Evolutionary conservation across 2,797 vertebrate species (phyloP).

Genomic region (Telmatherina bonti): DNA sequence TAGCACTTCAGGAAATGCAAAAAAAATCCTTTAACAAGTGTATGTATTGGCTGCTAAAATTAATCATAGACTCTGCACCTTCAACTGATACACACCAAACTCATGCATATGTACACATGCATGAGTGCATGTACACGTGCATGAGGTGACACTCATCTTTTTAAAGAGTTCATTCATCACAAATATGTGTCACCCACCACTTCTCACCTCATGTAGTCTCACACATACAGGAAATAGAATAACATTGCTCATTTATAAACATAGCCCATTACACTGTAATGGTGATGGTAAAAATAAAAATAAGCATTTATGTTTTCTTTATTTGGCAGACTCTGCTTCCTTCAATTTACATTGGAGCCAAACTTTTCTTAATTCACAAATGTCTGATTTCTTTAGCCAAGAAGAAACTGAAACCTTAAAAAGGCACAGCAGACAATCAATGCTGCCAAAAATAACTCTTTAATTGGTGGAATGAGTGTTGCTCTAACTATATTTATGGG

Average conservation of each 20-base stretch:
- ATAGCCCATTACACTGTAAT: neutral
- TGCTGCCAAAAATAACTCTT: constrained; percentile 67
- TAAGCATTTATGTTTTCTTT: neutral
- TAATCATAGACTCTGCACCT: constrained; percentile 4
- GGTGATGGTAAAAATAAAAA: constrained; percentile 9
- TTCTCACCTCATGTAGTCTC: constrained; percentile 29
- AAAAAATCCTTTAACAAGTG: neutral
- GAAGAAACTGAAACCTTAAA: constrained; percentile 59
- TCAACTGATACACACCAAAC: constrained; percentile 16
- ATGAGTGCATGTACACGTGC: neutral
- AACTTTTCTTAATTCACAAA: constrained; percentile 46
- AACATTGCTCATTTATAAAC: constrained; percentile 35
- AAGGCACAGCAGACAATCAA: constrained; percentile 55
- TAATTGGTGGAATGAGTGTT: constrained; percentile 70
- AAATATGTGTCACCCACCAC: constrained; percentile 34
- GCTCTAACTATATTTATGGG: constrained; percentile 68
- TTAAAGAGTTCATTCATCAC: constrained; percentile 53
- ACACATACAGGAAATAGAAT: constrained; percentile 32
- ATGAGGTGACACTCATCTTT: constrained; percentile 21
- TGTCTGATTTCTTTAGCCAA: constrained; percentile 23
- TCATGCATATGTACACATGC: constrained; percentile 12
- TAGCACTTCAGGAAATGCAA: constrained; percentile 23
- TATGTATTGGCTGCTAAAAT: constrained; percentile 16
- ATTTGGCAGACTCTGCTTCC: neutral
- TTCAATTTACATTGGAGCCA: constrained; percentile 14